Evolutionary conservation across 2,888 invertebrate genomes (phyloP), one percentile per base, ranked within the genome.

Genomic region (Hyppa rectilinea): DNA sequence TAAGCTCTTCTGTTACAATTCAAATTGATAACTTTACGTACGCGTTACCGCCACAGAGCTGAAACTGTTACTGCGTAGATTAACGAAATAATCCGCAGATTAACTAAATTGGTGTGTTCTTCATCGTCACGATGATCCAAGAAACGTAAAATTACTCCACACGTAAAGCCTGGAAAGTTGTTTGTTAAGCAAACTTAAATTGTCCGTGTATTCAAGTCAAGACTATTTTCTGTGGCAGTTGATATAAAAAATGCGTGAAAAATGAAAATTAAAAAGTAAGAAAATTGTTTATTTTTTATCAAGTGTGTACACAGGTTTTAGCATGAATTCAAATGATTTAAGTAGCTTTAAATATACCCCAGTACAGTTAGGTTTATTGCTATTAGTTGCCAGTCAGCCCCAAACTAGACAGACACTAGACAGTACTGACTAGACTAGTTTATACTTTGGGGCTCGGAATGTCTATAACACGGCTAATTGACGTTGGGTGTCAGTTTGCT

Each of bases 1-100:
- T 60, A 71, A 71, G 53, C 52, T 49, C 61, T 71, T 71, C 47
- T 20, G 34, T 34, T 36, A 62, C 40, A 43, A 63, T 55, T 72
- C 63, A 55, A 72, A 63, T 72, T 49, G 36, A 72, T 72, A 72
- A 55, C 63, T 72, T 71, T 62, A 55, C 36, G 34, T 71, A 61
- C 38, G 29, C 23, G 14, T 49, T 69, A 67, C 36, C 20, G 36
- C 20, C 20, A 17, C 43, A 12, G n/a, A 36, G 29, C 43, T 34
- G 47, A 64, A 56, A 73, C 40, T 43, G 36, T 49, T 50, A 71
- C 23, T 55, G 20, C 23, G 29, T 43, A 55, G 10, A 55, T 72
- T 55, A 55, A 49, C 20, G 47, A 63, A 62, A 55, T 71, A 72
- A 62, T 71, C 63, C 14, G 12, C 2, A 23, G 47, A 43, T 72